Evolutionary conservation across 2,888 invertebrate species (phyloP).

Genomic region (Agrochola lota): DNA sequence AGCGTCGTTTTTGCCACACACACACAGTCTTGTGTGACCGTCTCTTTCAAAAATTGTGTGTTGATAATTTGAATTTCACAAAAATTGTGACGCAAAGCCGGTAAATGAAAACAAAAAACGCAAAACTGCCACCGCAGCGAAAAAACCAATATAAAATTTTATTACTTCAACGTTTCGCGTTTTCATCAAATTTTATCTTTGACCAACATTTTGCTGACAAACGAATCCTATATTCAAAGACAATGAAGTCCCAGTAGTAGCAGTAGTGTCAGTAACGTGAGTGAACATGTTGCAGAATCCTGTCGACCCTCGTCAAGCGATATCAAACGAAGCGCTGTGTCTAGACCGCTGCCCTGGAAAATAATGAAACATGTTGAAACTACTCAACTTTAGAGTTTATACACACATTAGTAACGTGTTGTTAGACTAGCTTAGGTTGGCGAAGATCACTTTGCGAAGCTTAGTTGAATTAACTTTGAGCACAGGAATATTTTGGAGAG

Average conservation of each 20-base stretch:
- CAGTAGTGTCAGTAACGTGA: background rate
- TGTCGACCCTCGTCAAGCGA: constrained; percentile 59
- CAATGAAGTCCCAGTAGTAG: background rate
- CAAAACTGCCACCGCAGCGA: constrained; percentile 4
- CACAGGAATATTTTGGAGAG: constrained; percentile 2
- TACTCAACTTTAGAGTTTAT: constrained; percentile 64
- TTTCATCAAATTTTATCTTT: constrained; percentile 37
- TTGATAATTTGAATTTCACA: background rate
- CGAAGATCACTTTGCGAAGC: constrained; percentile 15
- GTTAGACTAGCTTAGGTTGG: constrained; percentile 5
- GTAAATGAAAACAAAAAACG: background rate
- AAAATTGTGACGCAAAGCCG: constrained; percentile 21
- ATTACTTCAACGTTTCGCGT: constrained; percentile 4
- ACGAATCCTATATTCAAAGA: constrained; percentile 36
- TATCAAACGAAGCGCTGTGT: constrained; percentile 69
- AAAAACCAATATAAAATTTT: constrained; percentile 25
- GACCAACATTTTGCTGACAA: constrained; percentile 42
- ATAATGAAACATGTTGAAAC: constrained; percentile 50
- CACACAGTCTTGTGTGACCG: background rate
- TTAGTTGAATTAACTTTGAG: constrained; percentile 23
- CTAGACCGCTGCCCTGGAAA: constrained; percentile 69
- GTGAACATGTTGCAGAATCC: constrained; percentile 11
- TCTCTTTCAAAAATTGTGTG: too few relatives aligned
- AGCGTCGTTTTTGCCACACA: background rate
- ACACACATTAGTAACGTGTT: constrained; percentile 24